These are phyloP conservation scores for Tachina fera DNA, from an alignment of 2,888 invertebrate species.

Conservation along the genomic window DNA sequence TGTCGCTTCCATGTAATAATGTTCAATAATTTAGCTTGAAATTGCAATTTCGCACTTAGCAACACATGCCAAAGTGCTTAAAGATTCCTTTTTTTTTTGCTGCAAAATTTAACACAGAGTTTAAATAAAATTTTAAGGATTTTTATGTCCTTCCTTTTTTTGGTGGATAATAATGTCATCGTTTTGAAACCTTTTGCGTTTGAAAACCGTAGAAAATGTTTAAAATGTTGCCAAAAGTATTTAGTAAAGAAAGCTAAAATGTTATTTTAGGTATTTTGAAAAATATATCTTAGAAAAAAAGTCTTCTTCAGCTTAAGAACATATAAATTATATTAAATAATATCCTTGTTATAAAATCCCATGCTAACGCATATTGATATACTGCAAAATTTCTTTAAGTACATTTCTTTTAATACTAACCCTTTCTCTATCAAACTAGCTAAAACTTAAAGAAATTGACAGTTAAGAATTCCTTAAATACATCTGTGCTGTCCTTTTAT, in stretches of 20 bases:
- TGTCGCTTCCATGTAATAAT: slow-evolving; percentile 45
- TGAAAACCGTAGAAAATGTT: slow-evolving; percentile 66
- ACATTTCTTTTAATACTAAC: slow-evolving; percentile 49
- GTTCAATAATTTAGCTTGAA: slow-evolving; percentile 70
- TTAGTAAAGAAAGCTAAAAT: neutral
- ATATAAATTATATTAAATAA: slow-evolving; percentile 26
- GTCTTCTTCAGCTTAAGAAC: neutral
- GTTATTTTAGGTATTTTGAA: neutral
- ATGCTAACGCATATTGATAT: slow-evolving; percentile 49
- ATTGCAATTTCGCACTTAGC: slow-evolving; percentile 72
- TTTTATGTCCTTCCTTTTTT: slow-evolving; percentile 33
- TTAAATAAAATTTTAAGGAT: slow-evolving; percentile 19
- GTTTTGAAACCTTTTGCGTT: slow-evolving; percentile 29
- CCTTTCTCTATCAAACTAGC: slow-evolving; percentile 7
- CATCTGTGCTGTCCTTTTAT: slow-evolving; percentile 34
- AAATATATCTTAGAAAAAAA: slow-evolving; percentile 16
- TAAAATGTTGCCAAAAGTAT: slow-evolving; percentile 7
- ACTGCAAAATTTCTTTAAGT: slow-evolving; percentile 48
- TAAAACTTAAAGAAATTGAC: neutral
- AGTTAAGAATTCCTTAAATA: slow-evolving; percentile 48
- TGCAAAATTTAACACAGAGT: slow-evolving; percentile 42
- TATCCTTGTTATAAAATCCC: slow-evolving; percentile 52
- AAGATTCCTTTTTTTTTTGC: slow-evolving; percentile 19
- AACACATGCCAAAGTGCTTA: slow-evolving; percentile 71
- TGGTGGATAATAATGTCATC: slow-evolving; percentile 71